These are phyloP conservation scores for Mallotus villosus DNA, from an alignment of 2,797 vertebrate genomes.

Conservation along the genomic window DNA sequence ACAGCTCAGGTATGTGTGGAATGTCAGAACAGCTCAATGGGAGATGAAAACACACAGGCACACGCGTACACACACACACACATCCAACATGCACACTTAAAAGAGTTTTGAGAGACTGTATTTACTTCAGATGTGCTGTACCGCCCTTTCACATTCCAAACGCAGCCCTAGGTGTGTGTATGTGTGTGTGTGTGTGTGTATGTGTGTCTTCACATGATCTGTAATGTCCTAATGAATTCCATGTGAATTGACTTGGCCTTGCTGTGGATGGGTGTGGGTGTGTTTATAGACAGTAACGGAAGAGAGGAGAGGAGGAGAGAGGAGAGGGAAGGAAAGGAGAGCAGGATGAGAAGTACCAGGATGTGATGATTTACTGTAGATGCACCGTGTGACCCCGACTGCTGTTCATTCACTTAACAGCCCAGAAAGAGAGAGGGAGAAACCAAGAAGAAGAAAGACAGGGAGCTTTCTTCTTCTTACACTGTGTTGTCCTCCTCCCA, in stretches of 20 bases:
- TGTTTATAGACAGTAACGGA: not conserved
- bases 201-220: constrained; percentile 34
- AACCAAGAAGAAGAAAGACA: not conserved
- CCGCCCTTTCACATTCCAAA: too few relatives aligned
- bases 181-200: not conserved
- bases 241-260: not conserved
- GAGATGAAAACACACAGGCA: constrained; percentile 7
- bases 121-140: too few relatives aligned
- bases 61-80: not conserved
- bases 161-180: not conserved
- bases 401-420: constrained; percentile 2
- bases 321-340: not conserved
- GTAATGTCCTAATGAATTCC: not conserved
- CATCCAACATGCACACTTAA: not conserved
- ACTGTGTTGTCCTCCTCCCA: not conserved
- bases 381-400: constrained; percentile 29
- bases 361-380: constrained; percentile 23
- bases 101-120: not conserved
- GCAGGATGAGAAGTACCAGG: constrained; percentile 20
- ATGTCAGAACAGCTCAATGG: constrained; percentile 8
- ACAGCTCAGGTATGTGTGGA: constrained; percentile 15
- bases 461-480: not conserved
- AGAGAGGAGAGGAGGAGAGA: not conserved
- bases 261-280: not conserved
- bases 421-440: not conserved